Base-by-base conservation (phyloP, 2,113 vertebrate species). In the Actenoides hombroni region DNA sequence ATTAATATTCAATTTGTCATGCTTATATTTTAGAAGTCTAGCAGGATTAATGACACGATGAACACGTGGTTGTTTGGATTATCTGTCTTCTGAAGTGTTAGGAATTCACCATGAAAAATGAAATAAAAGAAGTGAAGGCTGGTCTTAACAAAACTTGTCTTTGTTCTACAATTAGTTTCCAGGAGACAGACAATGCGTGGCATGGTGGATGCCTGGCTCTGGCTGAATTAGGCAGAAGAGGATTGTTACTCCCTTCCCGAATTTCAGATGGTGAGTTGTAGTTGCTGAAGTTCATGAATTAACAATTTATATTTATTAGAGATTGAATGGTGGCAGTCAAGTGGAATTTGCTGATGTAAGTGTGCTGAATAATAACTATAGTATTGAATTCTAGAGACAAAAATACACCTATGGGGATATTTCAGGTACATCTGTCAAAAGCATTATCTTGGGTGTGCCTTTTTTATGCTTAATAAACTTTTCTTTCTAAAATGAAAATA, bases 141-240 rank as follows among this genome's bases (percentile, higher is more conserved):
- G 33, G 9, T 83, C 59, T 68, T 56, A 88, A 81, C 51, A 24
- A 28, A 79, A 12, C 7, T 35, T 83, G 14, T 74, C 11, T 87
- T 33, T 96, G 42, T 93, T 86, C 39, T 94, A 9, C 5, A 67
- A 26, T 97, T 56, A 99, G 99, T 97, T 99, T 99, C 83, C 99
- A 99, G 97, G 99, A 99, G 94, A 99, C 99, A 0, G 99, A 99
- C 95, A 99, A 98, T 2, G 98, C 99, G 0, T 99, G 99, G 99
- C 99, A 99, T 8, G 99, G 99, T 0, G 99, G 99, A 54, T 99
- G 99, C 94, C 97, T 99, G 87, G 99, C 99, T 6, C 97, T 99
- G 92, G 99, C 99, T 5, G 99, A 99, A 88, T 97, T 99, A 63
- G 99, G 99, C 63, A 98, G 99, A 82, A 98, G 99, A 98, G 99